phyloP scores from a whole-genome alignment of 2,113 vertebrate genomes.

The Meles meles region DNA sequence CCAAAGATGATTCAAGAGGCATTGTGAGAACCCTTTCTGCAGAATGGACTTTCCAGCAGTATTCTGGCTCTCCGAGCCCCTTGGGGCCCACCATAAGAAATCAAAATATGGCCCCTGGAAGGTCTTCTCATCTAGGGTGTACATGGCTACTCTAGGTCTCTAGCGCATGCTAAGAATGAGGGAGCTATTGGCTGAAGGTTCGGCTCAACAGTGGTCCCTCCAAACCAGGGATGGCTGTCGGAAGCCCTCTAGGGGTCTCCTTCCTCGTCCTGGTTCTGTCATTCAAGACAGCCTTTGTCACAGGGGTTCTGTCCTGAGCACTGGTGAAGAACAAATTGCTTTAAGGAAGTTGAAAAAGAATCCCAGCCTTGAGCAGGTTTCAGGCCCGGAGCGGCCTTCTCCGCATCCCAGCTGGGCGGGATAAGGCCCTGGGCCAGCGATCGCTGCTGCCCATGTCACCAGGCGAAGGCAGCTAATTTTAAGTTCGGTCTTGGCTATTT shows the following conservation, averaged over 20 bases:
- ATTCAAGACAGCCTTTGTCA: background rate
- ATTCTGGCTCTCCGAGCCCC: background rate
- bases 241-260: too few relatives aligned
- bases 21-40: background rate
- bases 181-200: background rate
- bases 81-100: background rate
- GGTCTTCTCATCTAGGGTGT: background rate
- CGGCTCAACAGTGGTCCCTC: background rate
- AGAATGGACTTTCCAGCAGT: background rate
- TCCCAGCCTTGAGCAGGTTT: background rate
- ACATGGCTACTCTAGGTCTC: accelerated
- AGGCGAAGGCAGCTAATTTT: too few relatives aligned
- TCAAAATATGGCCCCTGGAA: background rate
- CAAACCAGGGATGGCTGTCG: accelerated
- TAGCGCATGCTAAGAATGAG: background rate
- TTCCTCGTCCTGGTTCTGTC: background rate
- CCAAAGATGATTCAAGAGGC: too few relatives aligned
- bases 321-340: background rate
- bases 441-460: accelerated
- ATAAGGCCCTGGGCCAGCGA: accelerated
- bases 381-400: background rate
- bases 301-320: background rate
- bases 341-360: background rate
- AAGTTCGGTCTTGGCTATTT: background rate
- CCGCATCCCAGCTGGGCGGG: accelerated